Percentiles rank a stretch among this genome's conserved stretches.
Evolutionary conservation across 1,140 invertebrate genomes (phyloP).

Genomic region (Scaptomyza hsui): DNA sequence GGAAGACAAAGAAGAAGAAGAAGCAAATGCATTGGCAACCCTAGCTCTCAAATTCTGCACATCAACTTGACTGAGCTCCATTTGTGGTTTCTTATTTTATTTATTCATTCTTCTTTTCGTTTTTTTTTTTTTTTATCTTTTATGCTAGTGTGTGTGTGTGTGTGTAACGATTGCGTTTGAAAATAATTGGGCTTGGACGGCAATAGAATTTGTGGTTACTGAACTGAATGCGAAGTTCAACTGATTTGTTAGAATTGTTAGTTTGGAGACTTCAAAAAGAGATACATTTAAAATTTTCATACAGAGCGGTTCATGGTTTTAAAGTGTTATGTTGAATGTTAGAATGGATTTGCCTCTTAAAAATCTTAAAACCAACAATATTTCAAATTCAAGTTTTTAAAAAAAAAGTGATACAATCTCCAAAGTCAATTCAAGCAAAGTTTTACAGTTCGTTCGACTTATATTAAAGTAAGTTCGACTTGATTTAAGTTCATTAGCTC

Average conservation of each 20-base stretch:
- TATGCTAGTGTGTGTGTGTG: not conserved
- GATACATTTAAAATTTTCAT: not conserved
- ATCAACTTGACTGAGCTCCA: slow-evolving; percentile 20
- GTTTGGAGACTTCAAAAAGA: not conserved
- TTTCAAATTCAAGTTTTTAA: too few species aligned
- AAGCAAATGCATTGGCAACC: slow-evolving; percentile 11
- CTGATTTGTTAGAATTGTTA: not conserved
- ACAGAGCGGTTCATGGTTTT: too few species aligned
- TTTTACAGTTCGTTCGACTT: too few species aligned
- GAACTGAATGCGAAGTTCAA: slow-evolving; percentile 6
- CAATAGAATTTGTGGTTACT: slow-evolving; percentile 5
- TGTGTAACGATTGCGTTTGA: not conserved
- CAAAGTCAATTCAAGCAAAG: too few species aligned
- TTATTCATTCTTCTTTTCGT: not conserved
- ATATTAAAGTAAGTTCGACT: too few species aligned
- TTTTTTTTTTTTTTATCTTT: not conserved
- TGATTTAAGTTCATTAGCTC: too few species aligned
- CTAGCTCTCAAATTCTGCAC: not conserved
- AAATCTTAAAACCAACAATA: too few species aligned
- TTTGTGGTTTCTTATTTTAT: not conserved
- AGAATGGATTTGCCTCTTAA: too few species aligned
- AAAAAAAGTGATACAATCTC: too few species aligned
- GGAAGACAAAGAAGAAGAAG: not conserved
- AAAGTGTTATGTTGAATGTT: too few species aligned
- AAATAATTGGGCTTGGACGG: slow-evolving; percentile 14